These are phyloP conservation scores for Stenichneumon culpator DNA, from an alignment of 2,888 invertebrate species.

Conservation along the genomic window DNA sequence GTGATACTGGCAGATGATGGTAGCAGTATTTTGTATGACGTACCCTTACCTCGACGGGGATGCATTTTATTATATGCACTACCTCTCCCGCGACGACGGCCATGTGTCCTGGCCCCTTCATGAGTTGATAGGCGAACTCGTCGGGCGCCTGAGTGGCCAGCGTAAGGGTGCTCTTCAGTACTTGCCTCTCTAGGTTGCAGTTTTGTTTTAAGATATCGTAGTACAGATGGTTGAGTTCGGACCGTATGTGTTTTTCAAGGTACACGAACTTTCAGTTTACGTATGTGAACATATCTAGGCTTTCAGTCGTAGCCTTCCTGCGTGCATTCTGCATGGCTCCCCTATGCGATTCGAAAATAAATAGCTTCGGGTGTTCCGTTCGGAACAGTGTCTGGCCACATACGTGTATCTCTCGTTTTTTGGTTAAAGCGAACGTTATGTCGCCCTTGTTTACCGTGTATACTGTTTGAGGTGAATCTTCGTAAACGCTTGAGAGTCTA, in stretches of 20 bases:
- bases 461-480: neutral
- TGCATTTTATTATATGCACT: conserved; percentile 45
- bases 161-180: conserved; percentile 72
- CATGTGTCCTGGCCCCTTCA: conserved; percentile 53
- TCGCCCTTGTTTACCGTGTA: conserved; percentile 55
- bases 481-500: neutral
- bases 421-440: conserved; percentile 62
- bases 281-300: neutral
- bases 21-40: too few relatives aligned
- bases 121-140: conserved; percentile 69
- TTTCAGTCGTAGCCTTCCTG: neutral
- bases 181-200: conserved; percentile 73
- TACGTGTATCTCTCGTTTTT: neutral
- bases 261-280: conserved; percentile 49
- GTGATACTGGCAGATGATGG: too few relatives aligned
- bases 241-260: conserved; percentile 70
- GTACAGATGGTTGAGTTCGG: conserved; percentile 67
- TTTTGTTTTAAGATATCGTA: conserved; percentile 70
- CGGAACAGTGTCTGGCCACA: neutral
- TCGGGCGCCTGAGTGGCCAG: conserved; percentile 72
- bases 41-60: neutral
- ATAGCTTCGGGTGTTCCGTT: neutral
- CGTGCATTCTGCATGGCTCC: neutral
- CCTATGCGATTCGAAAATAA: neutral
- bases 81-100: conserved; percentile 74